Conservation (phyloP, 2,113 vertebrate genomes). For the Brachyistius frenatus region DNA sequence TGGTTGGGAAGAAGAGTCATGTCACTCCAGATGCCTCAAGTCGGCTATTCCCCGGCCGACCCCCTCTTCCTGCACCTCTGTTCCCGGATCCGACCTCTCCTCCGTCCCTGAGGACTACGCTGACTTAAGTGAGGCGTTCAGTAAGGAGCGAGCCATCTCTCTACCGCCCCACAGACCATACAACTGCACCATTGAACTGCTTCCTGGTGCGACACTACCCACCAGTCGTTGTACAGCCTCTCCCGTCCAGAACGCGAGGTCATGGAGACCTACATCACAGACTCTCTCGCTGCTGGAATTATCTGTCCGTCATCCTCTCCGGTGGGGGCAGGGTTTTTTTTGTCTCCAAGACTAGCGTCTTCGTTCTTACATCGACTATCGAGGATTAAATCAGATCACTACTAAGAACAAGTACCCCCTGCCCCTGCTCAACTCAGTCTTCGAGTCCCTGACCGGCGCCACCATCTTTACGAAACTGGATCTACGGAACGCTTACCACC, state of each 20-base stretch:
- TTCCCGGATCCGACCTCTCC: no score
- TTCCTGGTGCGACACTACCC: background rate
- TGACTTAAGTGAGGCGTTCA: background rate
- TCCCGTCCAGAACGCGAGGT: background rate
- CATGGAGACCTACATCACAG: no score
- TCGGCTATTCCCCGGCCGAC: background rate
- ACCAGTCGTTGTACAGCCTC: background rate
- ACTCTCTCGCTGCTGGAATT: background rate
- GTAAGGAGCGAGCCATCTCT: background rate
- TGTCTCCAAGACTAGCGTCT: background rate
- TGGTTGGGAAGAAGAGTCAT: background rate
- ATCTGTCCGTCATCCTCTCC: background rate
- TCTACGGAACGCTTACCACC: background rate
- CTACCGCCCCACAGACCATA: background rate
- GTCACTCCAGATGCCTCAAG: background rate
- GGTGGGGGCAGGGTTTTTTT: background rate
- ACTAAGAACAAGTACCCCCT: background rate
- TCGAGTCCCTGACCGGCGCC: background rate
- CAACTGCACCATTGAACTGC: background rate
- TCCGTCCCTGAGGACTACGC: background rate
- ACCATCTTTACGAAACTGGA: conserved; percentile 21
- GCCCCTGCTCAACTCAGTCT: background rate
- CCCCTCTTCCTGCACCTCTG: background rate
- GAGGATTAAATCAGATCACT: background rate
- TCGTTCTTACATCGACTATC: background rate